Base-by-base conservation (phyloP, 2,888 invertebrate genomes). In the Cataglyphis cursor region DNA sequence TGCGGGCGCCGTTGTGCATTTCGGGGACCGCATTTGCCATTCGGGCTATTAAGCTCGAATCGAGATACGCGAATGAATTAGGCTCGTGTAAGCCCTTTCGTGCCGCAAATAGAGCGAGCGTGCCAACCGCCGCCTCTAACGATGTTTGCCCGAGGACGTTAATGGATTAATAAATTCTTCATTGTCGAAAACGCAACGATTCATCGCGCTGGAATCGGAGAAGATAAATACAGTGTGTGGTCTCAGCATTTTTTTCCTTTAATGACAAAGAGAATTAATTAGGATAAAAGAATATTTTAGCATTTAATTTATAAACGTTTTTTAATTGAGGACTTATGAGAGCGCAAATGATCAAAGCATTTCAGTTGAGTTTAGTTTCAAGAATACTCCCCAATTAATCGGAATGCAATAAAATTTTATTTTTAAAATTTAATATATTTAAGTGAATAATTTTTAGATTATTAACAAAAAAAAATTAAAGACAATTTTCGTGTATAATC, bases 21-120 rank as follows among this genome's bases (percentile, higher is more conserved):
- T 90, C 76, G 85, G 81, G 82, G 78, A 76, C 59, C 84, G 68
- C 62, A 65, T 61, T 61, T 74, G 41, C 62, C 76, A 72, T 87
- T 84, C 92, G 89, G 87, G 59, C 90, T 90, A 93, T 93, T 93
- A 93, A 90, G 87, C 90, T 86, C 88, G 85, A 93, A 93, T 91
- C 87, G 91, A 85, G 87, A 68, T 66, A 81, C 84, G 83, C 86
- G 87, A 88, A 90, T 90, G 91, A 92, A 92, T 92, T 90, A 89
- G 88, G 65, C 85, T 86, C 59, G 73, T 82, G 84, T 88, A 70
- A 80, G 70, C 57, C 62, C 57, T 84, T 74, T 72, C 54, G 18
- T 38, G 59, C 15, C 31, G 44, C 44, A 80, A 80, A 68, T 70
- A 80, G 44, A 59, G 18, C 41, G 57, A 68, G 21, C 66, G 57